Percentiles rank a stretch among this genome's conserved stretches.
phyloP scores from a whole-genome alignment of 1,140 invertebrate species.

The Zaprionus tsacasi region DNA sequence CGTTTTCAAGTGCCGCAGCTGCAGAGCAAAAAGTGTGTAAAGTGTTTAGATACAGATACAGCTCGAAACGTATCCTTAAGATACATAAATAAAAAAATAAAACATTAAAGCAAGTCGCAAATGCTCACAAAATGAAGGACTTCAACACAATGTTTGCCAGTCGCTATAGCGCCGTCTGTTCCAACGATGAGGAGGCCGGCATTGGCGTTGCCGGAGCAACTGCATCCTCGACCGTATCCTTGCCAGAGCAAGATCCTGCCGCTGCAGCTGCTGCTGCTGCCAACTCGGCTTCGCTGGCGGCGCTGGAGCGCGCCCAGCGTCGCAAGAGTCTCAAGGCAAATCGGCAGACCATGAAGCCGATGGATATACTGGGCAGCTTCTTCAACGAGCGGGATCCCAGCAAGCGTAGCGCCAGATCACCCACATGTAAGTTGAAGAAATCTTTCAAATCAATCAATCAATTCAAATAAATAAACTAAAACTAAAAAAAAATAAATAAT shows the following conservation, averaged over 20 bases:
- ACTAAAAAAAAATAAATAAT: neutral
- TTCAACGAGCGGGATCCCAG: slow-evolving; percentile 67
- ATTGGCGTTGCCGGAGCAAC: neutral
- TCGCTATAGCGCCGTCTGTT: slow-evolving; percentile 75
- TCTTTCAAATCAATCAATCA: neutral
- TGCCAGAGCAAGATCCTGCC: slow-evolving; percentile 36
- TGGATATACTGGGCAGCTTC: slow-evolving; percentile 73
- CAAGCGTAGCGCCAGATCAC: slow-evolving; percentile 64
- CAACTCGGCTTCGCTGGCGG: slow-evolving; percentile 33
- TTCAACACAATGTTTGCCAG: slow-evolving; percentile 70
- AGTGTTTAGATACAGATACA: slow-evolving; percentile 7
- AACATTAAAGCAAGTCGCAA: slow-evolving; percentile 2
- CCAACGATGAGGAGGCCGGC: slow-evolving; percentile 55
- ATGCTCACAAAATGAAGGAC: slow-evolving; percentile 72
- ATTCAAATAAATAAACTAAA: neutral
- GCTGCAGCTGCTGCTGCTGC: slow-evolving; percentile 20
- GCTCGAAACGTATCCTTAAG: neutral
- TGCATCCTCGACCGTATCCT: slow-evolving; percentile 9
- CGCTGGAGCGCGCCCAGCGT: slow-evolving; percentile 49
- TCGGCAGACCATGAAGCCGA: slow-evolving; percentile 65
- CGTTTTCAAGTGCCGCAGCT: slow-evolving; percentile 66
- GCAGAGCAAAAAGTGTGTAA: slow-evolving; percentile 4
- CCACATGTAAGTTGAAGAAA: slow-evolving; percentile 76
- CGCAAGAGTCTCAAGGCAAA: slow-evolving; percentile 80
- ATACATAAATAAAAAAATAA: slow-evolving; percentile 3